Evolutionary conservation across 1,140 invertebrate genomes (phyloP).

Genomic region (Psix sp.): DNA sequence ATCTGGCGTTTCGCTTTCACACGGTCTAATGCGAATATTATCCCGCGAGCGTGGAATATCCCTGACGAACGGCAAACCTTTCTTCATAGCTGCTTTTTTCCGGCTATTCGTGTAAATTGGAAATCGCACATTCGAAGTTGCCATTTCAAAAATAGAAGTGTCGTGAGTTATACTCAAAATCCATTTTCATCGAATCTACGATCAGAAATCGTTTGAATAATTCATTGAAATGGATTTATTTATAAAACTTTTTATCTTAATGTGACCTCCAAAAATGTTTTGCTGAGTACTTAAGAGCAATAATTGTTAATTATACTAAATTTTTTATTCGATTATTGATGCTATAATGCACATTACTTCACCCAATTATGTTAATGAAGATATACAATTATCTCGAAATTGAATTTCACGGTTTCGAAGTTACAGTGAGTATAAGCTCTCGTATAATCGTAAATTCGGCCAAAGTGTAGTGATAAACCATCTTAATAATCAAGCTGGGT

Average conservation of each 20-base stretch:
- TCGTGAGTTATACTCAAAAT: no score
- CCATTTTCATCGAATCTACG: no score
- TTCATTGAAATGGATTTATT: no score
- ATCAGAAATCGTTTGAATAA: no score
- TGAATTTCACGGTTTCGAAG: conserved; percentile 27
- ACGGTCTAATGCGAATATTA: conserved; percentile 29
- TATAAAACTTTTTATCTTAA: no score
- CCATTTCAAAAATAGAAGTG: no score
- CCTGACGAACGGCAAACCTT: conserved; percentile 58
- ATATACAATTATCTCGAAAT: conserved; percentile 13
- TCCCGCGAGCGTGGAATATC: conserved; percentile 29
- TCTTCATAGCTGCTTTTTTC: conserved; percentile 54
- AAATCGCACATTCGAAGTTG: neutral
- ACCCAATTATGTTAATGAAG: conserved; percentile 39
- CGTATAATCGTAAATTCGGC: conserved; percentile 28
- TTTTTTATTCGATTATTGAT: neutral
- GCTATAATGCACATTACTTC: conserved; percentile 21
- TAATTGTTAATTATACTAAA: conserved; percentile 10
- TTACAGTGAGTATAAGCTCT: conserved; percentile 21
- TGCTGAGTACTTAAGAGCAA: neutral
- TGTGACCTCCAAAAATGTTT: neutral
- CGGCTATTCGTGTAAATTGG: conserved; percentile 10
- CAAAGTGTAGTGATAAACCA: conserved; percentile 22
- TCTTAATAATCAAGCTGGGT: conserved; percentile 13
- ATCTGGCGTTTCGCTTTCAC: conserved; percentile 41